Evolutionary conservation across 2,888 invertebrate species (phyloP).

Genomic region (Pachydiplax longipennis): DNA sequence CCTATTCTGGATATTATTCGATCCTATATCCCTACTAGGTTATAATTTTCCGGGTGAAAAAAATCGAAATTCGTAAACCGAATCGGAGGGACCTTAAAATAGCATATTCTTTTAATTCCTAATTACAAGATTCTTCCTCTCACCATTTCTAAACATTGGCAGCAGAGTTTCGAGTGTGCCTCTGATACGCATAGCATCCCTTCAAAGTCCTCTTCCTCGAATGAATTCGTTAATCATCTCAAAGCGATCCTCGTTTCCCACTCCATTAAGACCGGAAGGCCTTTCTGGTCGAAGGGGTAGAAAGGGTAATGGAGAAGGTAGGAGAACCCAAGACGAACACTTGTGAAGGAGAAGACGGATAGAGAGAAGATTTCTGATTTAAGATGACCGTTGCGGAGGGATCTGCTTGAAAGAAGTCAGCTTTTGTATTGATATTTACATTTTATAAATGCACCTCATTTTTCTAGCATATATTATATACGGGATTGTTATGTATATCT

Average conservation of each 20-base stretch:
- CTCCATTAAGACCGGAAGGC: slow-evolving; percentile 5
- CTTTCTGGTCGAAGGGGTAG: neutral
- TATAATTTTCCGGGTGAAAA: too few species aligned
- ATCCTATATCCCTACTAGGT: too few species aligned
- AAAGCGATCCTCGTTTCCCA: neutral
- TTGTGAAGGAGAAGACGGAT: neutral
- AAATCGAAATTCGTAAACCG: too few species aligned
- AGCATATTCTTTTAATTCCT: too few species aligned
- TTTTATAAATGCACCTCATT: too few species aligned
- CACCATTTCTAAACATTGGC: neutral
- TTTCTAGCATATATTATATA: too few species aligned
- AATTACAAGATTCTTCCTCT: neutral
- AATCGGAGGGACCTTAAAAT: too few species aligned
- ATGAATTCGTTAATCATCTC: neutral
- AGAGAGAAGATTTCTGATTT: too few species aligned
- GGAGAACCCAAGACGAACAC: neutral
- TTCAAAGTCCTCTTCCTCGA: neutral
- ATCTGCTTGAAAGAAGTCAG: too few species aligned
- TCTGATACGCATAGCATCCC: neutral
- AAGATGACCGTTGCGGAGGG: too few species aligned
- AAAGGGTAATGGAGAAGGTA: neutral
- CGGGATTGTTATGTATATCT: too few species aligned
- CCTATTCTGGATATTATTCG: too few species aligned
- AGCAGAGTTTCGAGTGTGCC: neutral
- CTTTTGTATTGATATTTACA: neutral